phyloP scores from a whole-genome alignment of 2,113 vertebrate genomes.

The Monarcha castaneiventris region DNA sequence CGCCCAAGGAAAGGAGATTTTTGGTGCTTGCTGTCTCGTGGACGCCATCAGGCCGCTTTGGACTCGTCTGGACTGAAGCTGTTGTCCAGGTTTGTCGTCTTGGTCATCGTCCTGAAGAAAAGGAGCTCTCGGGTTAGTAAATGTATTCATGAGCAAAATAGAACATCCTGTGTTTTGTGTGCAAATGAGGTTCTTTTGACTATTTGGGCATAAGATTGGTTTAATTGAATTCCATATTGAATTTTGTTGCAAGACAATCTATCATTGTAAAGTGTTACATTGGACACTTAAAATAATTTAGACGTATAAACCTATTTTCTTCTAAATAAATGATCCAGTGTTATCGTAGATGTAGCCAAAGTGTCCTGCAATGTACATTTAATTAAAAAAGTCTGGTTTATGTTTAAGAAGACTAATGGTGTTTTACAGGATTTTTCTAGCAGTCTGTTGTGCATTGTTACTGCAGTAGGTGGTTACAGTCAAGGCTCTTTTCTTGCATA shows the following conservation, averaged over 20 bases:
- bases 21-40: not conserved
- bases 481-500: not conserved
- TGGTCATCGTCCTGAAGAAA: not conserved
- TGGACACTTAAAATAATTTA: not conserved
- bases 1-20: not conserved
- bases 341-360: not conserved
- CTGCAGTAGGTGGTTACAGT: not conserved
- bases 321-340: not conserved
- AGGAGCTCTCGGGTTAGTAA: slow-evolving; percentile 24
- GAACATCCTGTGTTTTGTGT: not conserved
- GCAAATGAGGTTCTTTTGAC: not conserved
- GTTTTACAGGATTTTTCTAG: not conserved
- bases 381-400: not conserved
- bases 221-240: not conserved
- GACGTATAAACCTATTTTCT: not conserved
- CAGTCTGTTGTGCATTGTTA: slow-evolving; percentile 3
- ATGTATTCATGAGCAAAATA: not conserved
- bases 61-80: not conserved
- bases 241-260: not conserved
- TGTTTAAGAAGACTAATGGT: not conserved
- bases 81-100: not conserved
- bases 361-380: not conserved
- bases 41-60: slow-evolving; percentile 8
- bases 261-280: not conserved
- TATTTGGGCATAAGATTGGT: not conserved